A percentile compares a stretch with the other conserved stretches of the same genome.
phyloP scores from a whole-genome alignment of 2,888 invertebrate genomes.

The Microctonus brassicae region DNA sequence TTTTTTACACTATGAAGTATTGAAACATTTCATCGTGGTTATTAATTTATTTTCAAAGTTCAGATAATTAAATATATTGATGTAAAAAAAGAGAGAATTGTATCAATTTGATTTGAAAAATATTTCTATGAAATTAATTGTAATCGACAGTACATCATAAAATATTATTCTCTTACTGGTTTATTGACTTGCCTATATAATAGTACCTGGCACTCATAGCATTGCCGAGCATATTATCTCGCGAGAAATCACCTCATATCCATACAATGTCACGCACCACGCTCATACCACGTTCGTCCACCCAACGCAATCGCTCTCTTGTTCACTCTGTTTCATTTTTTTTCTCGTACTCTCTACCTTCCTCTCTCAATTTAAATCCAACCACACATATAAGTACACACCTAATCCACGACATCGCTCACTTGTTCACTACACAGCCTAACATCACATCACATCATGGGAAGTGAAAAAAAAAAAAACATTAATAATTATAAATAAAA shows the following conservation, averaged over 20 bases:
- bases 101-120: too few species aligned
- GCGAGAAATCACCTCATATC: conserved; percentile 66
- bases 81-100: too few species aligned
- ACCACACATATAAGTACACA: conserved; percentile 10
- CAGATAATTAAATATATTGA: too few species aligned
- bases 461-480: conserved; percentile 4
- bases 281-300: conserved; percentile 47
- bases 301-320: conserved; percentile 17
- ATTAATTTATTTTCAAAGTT: too few species aligned
- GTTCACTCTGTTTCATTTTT: conserved; percentile 6
- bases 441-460: not conserved
- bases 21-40: too few species aligned
- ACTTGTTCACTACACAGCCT: not conserved
- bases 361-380: conserved; percentile 4
- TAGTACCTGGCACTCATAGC: not conserved
- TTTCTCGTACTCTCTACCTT: not conserved
- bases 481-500: not conserved
- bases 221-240: conserved; percentile 49
- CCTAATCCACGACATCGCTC: conserved; percentile 13
- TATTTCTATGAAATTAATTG: not conserved
- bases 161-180: conserved; percentile 4
- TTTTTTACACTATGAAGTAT: too few species aligned
- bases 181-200: not conserved
- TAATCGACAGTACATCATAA: not conserved
- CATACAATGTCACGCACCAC: conserved; percentile 68